These are phyloP conservation scores for Zoanthus sociatus DNA, from an alignment of 92 coral and sea anemone species.

Conservation along the genomic window DNA sequence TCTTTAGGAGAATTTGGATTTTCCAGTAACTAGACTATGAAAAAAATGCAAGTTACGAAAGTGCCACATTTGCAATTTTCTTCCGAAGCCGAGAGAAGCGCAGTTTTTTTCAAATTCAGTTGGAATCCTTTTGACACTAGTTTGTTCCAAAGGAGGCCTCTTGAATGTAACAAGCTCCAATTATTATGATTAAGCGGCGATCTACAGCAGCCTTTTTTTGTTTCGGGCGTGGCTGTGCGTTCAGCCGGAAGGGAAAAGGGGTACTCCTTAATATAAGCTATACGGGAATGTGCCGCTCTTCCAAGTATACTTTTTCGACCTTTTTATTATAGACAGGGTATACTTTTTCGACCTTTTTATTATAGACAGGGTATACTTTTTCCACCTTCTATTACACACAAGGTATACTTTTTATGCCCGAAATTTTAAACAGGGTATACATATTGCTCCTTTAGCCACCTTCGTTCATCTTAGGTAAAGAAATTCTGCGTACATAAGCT, in stretches of 20 bases:
- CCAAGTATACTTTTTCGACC: no score
- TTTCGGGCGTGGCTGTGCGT: conserved; percentile 10
- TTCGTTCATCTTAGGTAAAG: conserved; percentile 8
- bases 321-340: not conserved
- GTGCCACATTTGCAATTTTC: conserved; percentile 38
- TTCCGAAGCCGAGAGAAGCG: conserved; percentile 14
- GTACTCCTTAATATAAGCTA: no score
- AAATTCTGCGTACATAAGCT: conserved; percentile 30
- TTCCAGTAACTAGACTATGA: conserved; percentile 31
- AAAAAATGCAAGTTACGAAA: conserved; percentile 23
- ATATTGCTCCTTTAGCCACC: not conserved
- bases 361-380: conserved; percentile 2
- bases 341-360: not conserved
- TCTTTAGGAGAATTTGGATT: conserved; percentile 7
- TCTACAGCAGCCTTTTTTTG: conserved; percentile 23
- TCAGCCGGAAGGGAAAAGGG: not conserved
- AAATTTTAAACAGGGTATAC: no score
- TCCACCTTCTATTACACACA: not conserved
- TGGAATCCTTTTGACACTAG: conserved; percentile 32
- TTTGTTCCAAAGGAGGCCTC: conserved; percentile 24
- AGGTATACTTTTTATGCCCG: no score
- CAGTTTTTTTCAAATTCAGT: conserved; percentile 25
- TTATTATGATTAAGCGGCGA: conserved; percentile 7
- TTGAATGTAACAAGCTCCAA: conserved; percentile 31
- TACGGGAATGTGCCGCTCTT: no score